Percentiles rank a stretch among this genome's conserved stretches.
phyloP scores from a whole-genome alignment of 2,113 vertebrate species.

The Panthera leo region DNA sequence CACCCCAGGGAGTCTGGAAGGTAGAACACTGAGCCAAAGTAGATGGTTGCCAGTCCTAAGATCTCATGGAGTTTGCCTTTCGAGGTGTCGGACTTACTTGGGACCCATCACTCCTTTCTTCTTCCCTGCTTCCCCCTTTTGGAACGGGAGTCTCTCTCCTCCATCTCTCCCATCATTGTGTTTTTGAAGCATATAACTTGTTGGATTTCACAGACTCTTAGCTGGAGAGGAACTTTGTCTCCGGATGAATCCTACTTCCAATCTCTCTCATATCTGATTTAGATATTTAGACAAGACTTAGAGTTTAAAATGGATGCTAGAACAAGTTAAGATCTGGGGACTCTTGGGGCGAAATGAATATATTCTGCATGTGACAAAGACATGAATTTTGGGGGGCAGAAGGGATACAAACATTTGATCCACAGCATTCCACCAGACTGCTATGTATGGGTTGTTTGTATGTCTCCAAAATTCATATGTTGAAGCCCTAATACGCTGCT shows the following conservation, averaged over 20 bases:
- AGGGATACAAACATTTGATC: background rate
- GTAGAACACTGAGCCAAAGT: background rate
- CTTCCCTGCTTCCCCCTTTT: background rate
- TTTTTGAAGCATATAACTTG: background rate
- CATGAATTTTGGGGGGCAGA: background rate
- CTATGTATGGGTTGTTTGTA: background rate
- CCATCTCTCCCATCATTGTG: background rate
- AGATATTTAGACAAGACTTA: background rate
- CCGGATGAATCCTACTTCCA: background rate
- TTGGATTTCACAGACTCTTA: background rate
- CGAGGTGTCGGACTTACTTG: background rate
- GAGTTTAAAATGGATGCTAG: background rate
- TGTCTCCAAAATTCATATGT: background rate
- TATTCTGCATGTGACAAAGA: background rate
- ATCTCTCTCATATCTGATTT: background rate
- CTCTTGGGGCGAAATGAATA: background rate
- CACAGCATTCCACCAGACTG: background rate
- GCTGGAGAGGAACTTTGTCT: background rate
- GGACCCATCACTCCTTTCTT: background rate
- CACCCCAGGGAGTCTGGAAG: background rate
- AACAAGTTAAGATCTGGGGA: background rate
- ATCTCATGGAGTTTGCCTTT: background rate
- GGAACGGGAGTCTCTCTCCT: background rate
- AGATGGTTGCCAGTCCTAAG: background rate
- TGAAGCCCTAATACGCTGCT: background rate